Conservation (phyloP, 2,797 vertebrate species). For the Hippoglossus hippoglossus region DNA sequence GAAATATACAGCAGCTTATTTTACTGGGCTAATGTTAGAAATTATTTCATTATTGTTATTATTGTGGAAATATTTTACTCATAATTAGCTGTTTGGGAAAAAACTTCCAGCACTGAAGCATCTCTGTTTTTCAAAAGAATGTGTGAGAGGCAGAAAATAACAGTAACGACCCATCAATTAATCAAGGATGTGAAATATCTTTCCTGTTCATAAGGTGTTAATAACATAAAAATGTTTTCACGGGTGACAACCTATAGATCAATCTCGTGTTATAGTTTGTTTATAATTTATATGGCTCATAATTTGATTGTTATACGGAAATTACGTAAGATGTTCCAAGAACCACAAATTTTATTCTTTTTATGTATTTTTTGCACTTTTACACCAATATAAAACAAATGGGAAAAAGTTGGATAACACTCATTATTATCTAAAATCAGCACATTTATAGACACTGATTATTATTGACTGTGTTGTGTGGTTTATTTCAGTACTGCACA, state of each 20-base stretch:
- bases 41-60: not conserved
- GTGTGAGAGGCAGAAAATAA: slow-evolving; percentile 2
- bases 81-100: not conserved
- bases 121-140: slow-evolving; percentile 9
- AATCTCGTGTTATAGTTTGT: not conserved
- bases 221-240: too few species aligned
- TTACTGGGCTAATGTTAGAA: too few species aligned
- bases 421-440: not conserved
- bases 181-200: not conserved
- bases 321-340: too few species aligned
- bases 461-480: too few species aligned
- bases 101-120: not conserved
- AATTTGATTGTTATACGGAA: not conserved
- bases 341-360: not conserved
- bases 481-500: not conserved
- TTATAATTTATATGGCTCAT: not conserved
- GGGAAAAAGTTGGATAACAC: not conserved
- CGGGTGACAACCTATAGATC: too few species aligned
- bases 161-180: not conserved
- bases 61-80: not conserved
- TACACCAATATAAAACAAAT: not conserved
- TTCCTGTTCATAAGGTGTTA: not conserved
- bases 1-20: not conserved
- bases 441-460: not conserved
- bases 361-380: not conserved